These are phyloP conservation scores for Paradoxurus hermaphroditus DNA, from an alignment of 2,113 vertebrate species.

Conservation along the genomic window DNA sequence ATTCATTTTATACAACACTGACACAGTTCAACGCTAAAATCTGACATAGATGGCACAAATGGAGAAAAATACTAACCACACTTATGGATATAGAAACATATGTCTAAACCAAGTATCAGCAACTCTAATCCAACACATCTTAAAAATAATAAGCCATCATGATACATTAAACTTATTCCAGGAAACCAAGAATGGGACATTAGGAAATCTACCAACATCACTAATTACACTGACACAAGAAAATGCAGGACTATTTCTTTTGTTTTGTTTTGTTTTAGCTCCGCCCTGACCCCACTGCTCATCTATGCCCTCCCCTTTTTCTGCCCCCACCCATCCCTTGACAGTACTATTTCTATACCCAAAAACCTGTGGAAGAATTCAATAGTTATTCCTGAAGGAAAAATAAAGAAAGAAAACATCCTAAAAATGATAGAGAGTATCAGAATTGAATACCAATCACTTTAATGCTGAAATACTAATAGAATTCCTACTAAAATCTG, in stretches of 20 bases:
- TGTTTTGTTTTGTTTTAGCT: neutral
- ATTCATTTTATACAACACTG: neutral
- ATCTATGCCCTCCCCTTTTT: neutral
- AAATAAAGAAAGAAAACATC: neutral
- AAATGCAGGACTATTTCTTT: neutral
- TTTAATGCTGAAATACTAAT: neutral
- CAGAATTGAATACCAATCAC: neutral
- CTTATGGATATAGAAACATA: neutral
- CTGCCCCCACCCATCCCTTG: neutral
- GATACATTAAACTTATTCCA: neutral
- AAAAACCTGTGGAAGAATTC: neutral
- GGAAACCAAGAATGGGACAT: neutral
- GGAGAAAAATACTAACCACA: neutral
- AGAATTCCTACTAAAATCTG: neutral
- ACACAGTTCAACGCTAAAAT: neutral
- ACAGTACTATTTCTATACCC: neutral
- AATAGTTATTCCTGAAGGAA: neutral
- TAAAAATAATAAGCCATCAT: neutral
- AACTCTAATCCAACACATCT: neutral
- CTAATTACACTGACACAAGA: neutral
- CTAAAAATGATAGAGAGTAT: neutral
- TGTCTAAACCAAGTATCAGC: neutral
- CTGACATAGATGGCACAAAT: neutral
- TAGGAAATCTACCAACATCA: neutral
- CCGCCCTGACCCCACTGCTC: neutral